Evolutionary conservation across 2,888 invertebrate genomes (phyloP).

Genomic region (Malachius bipustulatus): DNA sequence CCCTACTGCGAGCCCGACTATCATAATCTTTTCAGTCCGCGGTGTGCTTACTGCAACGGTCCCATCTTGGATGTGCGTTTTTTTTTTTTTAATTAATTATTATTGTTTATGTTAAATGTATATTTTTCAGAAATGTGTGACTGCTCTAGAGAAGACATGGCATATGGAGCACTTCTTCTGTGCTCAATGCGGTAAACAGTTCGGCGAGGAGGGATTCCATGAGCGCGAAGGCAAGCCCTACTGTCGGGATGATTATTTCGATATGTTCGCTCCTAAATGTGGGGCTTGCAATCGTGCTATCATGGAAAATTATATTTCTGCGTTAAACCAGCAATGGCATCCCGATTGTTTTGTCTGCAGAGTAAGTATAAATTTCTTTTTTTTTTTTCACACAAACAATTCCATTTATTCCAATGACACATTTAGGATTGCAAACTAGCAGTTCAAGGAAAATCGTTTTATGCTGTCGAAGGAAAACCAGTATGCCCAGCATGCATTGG

Average conservation of each 20-base stretch:
- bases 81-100: not conserved
- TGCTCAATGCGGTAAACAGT: conserved; percentile 92
- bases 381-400: not conserved
- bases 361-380: conserved; percentile 51
- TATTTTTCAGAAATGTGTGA: conserved; percentile 89
- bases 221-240: conserved; percentile 93
- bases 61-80: conserved; percentile 83
- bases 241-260: conserved; percentile 92
- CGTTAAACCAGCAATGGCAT: conserved; percentile 96
- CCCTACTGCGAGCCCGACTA: conserved; percentile 99
- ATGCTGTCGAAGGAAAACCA: conserved; percentile 93
- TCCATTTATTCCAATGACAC: not conserved
- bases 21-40: conserved; percentile 95
- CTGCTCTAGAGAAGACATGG: conserved; percentile 95
- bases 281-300: conserved; percentile 92
- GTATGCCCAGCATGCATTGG: conserved; percentile 91
- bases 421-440: conserved; percentile 84
- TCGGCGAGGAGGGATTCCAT: conserved; percentile 97
- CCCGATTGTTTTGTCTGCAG: conserved; percentile 97
- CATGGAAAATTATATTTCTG: conserved; percentile 97
- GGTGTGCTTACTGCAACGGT: conserved; percentile 97
- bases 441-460: conserved; percentile 91
- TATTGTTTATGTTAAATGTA: not conserved
- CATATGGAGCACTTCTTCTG: conserved; percentile 99
- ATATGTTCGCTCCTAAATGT: conserved; percentile 97